Conservation (phyloP, 2,797 vertebrate species). For the Cottoperca gobio region DNA sequence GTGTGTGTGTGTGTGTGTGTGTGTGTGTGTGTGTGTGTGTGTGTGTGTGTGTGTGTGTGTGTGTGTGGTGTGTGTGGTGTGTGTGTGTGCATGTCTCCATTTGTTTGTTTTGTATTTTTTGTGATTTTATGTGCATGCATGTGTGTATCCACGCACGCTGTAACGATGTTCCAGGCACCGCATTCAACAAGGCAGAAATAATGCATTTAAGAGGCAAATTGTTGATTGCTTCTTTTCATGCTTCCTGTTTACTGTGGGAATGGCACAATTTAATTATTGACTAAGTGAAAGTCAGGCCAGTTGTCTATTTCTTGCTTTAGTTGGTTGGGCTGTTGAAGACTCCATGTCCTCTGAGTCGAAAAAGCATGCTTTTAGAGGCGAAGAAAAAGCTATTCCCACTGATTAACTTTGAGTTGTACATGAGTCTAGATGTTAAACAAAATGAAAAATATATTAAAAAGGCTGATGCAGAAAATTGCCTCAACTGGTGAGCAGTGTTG, state of each 20-base stretch:
- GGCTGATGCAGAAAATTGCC: neutral
- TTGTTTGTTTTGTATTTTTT: neutral
- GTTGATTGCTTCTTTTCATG: neutral
- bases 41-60: neutral
- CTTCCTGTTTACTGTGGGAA: conserved; percentile 10
- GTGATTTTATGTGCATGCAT: neutral
- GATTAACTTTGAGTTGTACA: conserved; percentile 21
- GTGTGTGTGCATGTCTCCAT: neutral
- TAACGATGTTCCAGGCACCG: neutral
- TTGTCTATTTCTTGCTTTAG: neutral
- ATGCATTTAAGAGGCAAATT: conserved; percentile 11
- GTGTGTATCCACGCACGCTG: neutral
- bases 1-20: neutral
- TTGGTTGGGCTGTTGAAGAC: neutral
- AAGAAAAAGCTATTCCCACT: neutral
- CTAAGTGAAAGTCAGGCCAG: conserved; percentile 1
- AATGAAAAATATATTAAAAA: neutral
- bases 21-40: neutral
- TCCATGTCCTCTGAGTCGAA: neutral
- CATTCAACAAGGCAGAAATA: conserved; percentile 22
- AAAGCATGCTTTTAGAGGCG: neutral
- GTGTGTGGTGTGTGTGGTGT: neutral
- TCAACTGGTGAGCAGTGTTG: conserved; percentile 4
- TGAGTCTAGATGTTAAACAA: conserved; percentile 1
- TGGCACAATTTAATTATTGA: conserved; percentile 28